Evolutionary conservation across 2,113 vertebrate genomes (phyloP).

Genomic region (Triplophysa dalaica): DNA sequence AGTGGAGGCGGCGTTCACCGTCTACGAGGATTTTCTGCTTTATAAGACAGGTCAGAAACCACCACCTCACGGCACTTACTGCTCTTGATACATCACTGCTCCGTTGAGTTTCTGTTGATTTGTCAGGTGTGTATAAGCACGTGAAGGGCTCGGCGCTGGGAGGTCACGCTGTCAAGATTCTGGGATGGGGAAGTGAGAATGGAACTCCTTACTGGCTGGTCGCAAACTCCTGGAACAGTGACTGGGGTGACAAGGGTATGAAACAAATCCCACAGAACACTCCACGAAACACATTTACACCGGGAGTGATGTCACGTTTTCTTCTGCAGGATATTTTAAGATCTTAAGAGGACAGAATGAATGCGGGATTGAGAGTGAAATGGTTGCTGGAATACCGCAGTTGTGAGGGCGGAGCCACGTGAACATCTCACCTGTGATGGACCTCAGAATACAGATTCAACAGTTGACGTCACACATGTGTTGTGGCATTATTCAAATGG

Average conservation of each 20-base stretch:
- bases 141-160: slow-evolving; percentile 80
- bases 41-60: slow-evolving; percentile 82
- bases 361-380: slow-evolving; percentile 86
- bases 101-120: neutral
- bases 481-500: no score
- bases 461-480: neutral
- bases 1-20: slow-evolving; percentile 82
- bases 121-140: slow-evolving; percentile 87
- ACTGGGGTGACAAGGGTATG: slow-evolving; percentile 93
- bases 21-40: slow-evolving; percentile 84
- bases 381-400: slow-evolving; percentile 85
- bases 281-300: neutral
- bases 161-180: slow-evolving; percentile 86
- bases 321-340: slow-evolving; percentile 83
- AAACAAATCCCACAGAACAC: neutral
- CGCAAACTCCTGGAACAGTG: slow-evolving; percentile 93
- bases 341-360: slow-evolving; percentile 87
- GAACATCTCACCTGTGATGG: neutral
- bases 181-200: slow-evolving; percentile 88
- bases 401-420: slow-evolving; percentile 38
- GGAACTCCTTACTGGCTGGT: slow-evolving; percentile 86
- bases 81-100: neutral
- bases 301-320: neutral
- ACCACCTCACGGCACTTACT: no score
- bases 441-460: neutral